Conservation (phyloP, 2,113 vertebrate species). For the Centrocercus urophasianus region DNA sequence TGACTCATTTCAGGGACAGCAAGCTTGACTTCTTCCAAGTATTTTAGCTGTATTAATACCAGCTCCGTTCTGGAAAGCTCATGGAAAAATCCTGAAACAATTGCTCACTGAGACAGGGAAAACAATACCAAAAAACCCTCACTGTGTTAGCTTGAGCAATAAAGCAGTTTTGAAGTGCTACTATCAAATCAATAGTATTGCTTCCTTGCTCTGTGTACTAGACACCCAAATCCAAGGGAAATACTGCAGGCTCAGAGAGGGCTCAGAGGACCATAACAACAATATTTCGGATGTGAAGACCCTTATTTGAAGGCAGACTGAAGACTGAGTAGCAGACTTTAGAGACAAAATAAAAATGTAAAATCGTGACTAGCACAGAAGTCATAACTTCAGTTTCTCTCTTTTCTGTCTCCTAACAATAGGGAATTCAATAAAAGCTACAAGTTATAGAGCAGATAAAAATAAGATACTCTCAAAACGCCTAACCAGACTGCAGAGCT, state of each 20-base stretch:
- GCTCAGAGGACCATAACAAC: conserved; percentile 13
- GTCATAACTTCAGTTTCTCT: conserved; percentile 34
- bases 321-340: conserved; percentile 23
- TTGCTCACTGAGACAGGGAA: background rate
- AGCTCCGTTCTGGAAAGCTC: background rate
- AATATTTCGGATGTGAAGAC: conserved; percentile 29
- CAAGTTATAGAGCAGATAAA: conserved; percentile 49
- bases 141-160: background rate
- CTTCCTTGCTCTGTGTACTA: background rate
- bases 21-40: background rate
- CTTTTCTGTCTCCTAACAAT: conserved; percentile 31
- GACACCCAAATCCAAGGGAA: conserved; percentile 30
- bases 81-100: background rate
- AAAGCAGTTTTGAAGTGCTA: conserved; percentile 24
- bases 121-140: background rate
- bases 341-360: conserved; percentile 49
- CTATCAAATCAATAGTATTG: conserved; percentile 38
- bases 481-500: background rate
- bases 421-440: conserved; percentile 52
- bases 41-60: background rate
- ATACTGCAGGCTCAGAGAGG: background rate
- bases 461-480: conserved; percentile 19
- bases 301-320: conserved; percentile 43
- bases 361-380: conserved; percentile 44
- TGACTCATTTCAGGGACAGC: background rate